Conservation (phyloP, 2,888 invertebrate genomes). For the Empis stercorea region DNA sequence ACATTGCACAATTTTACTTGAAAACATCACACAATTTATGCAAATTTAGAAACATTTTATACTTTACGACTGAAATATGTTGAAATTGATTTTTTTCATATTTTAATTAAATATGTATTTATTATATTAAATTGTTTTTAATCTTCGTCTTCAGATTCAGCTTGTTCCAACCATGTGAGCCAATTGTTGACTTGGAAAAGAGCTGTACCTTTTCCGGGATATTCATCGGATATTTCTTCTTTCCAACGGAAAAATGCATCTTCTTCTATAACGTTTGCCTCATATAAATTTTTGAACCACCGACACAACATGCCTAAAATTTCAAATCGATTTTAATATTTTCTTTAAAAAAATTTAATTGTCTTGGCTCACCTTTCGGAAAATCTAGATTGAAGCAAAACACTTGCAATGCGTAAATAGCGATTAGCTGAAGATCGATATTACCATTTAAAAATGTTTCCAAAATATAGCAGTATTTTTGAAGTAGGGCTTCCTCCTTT, state of each 20-base stretch:
- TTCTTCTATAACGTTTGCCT: conserved; percentile 90
- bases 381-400: conserved; percentile 79
- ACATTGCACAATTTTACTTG: too few species aligned
- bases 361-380: conserved; percentile 60
- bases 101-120: too few species aligned
- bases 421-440: conserved; percentile 75
- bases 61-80: too few species aligned
- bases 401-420: conserved; percentile 87
- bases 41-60: too few species aligned
- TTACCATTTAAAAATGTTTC: conserved; percentile 73
- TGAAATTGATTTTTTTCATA: too few species aligned
- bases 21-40: too few species aligned
- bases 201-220: conserved; percentile 93
- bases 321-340: not conserved
- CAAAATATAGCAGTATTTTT: conserved; percentile 75
- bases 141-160: conserved; percentile 64
- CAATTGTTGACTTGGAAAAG: conserved; percentile 94
- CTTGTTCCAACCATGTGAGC: conserved; percentile 93
- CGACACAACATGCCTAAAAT: conserved; percentile 68
- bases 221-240: conserved; percentile 85
- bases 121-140: too few species aligned
- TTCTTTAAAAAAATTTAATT: not conserved
- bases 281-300: conserved; percentile 92
- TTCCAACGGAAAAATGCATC: conserved; percentile 95
- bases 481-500: conserved; percentile 64